Evolutionary conservation across 1,140 invertebrate species (phyloP), one percentile per base, ranked within the genome.

Genomic region (Euura saliciscinereae): DNA sequence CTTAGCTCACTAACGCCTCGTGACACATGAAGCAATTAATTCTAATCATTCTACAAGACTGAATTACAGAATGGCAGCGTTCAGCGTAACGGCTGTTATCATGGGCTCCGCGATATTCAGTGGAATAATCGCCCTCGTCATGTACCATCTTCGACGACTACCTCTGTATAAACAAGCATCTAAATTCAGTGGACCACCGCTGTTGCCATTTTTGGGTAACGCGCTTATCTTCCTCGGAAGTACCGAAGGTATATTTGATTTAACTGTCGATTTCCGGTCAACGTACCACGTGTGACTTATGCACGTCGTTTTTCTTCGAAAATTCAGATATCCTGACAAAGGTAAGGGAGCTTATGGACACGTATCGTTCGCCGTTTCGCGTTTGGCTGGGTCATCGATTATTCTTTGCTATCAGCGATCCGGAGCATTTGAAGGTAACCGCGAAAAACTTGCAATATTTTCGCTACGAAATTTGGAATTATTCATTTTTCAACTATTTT

Each of bases 141-240:
- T 74, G 7, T 73, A 77, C 45, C 73, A 78, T 64, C 6, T 75
- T 2, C 71, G 67, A 65, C 76, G 72, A 74, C 66, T 75, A 28
- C 67, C 71, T 43, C 28, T 83, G 66, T 78, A 88, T 59, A 76
- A 79, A 42, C 77, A 82, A 68, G 84, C 84, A 11, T 78, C 80
- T 6, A 77, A 79, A 74, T 78, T 90, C 65, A 87, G 89, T 0
- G 89, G 89, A 43, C 91, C 90, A 0, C 83, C 85, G 2, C 78
- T 86, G 0, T 71, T 90, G 0, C 91, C 91, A 0, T 67, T 92
- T 3, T 78, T 93, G 13, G 91, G 91, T 43, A 90, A 90, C 73
- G 88, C 87, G 43, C 83, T 88, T 72, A 78, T 87, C 43, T 89
- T 91, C 72, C 77, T 89, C 3, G 89, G 88, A 44, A 83, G 84